Conservation (phyloP, 2,113 vertebrate genomes). For the Cinclus cinclus region DNA sequence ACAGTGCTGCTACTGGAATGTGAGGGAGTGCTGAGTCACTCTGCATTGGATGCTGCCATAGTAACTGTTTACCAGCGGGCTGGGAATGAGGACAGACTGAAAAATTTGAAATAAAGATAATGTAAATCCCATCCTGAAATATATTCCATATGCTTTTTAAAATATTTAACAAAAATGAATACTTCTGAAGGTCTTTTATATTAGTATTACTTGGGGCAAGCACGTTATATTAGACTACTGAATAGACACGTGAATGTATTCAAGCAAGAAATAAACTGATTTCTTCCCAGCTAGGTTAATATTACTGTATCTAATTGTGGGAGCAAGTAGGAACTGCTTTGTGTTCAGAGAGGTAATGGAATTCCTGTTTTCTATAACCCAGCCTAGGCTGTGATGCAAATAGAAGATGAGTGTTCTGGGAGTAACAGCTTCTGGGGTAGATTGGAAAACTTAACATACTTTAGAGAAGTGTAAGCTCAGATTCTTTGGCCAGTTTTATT, state of each 20-base stretch:
- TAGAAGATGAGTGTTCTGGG: background rate
- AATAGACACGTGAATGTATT: background rate
- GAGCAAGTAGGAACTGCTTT: background rate
- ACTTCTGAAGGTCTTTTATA: background rate
- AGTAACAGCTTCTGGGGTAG: background rate
- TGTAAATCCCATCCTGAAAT: background rate
- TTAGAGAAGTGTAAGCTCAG: background rate
- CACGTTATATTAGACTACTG: background rate
- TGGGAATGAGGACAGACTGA: background rate
- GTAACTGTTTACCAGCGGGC: constrained; percentile 39
- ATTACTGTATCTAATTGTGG: background rate
- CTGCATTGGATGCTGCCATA: constrained; percentile 18
- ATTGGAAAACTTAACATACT: background rate
- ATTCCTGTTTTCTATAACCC: background rate
- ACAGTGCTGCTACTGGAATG: background rate
- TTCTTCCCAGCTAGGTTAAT: background rate
- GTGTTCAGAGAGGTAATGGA: background rate
- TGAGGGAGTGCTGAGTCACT: constrained; percentile 51
- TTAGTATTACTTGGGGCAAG: background rate
- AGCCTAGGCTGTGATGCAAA: background rate
- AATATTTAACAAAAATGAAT: background rate
- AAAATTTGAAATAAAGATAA: background rate
- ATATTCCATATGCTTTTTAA: fast-evolving
- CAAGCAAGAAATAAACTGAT: background rate
- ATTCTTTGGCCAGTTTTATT: background rate